These are phyloP conservation scores for Bucorvus abyssinicus DNA, from an alignment of 2,797 vertebrate species.

Conservation along the genomic window DNA sequence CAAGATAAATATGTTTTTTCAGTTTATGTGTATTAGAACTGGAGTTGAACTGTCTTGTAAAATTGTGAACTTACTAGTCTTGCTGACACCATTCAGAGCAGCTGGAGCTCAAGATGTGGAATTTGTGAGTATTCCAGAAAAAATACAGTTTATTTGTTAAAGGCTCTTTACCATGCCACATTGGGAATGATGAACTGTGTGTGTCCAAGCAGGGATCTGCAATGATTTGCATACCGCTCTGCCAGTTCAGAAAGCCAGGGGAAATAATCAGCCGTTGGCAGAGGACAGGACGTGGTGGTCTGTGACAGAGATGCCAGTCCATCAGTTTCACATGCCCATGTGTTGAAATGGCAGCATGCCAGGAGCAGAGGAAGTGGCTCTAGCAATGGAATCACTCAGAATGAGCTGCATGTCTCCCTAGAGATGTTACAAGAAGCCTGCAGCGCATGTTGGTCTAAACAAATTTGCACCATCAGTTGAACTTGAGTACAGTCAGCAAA, in stretches of 20 bases:
- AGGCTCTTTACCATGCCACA: background rate
- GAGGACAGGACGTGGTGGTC: background rate
- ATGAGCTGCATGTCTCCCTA: background rate
- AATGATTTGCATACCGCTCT: background rate
- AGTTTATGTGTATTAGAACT: background rate
- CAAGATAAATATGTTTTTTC: background rate
- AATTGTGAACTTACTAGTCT: background rate
- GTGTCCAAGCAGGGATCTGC: background rate
- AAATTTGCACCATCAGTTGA: background rate
- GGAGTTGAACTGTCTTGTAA: background rate
- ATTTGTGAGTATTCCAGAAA: background rate
- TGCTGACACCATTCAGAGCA: background rate
- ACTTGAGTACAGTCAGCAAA: background rate
- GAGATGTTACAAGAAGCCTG: background rate
- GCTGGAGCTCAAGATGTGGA: background rate
- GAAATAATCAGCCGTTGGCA: background rate
- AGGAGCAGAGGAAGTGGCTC: background rate
- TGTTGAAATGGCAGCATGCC: background rate
- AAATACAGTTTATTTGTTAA: background rate
- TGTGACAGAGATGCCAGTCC: background rate
- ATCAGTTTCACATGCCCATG: background rate
- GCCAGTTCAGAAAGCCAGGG: background rate
- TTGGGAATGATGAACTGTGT: background rate
- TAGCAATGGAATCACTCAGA: background rate
- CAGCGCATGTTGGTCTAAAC: background rate